Evolutionary conservation across 2,888 invertebrate genomes (phyloP), one percentile per base, ranked within the genome.

Genomic region (Drosophila melanosoma): DNA sequence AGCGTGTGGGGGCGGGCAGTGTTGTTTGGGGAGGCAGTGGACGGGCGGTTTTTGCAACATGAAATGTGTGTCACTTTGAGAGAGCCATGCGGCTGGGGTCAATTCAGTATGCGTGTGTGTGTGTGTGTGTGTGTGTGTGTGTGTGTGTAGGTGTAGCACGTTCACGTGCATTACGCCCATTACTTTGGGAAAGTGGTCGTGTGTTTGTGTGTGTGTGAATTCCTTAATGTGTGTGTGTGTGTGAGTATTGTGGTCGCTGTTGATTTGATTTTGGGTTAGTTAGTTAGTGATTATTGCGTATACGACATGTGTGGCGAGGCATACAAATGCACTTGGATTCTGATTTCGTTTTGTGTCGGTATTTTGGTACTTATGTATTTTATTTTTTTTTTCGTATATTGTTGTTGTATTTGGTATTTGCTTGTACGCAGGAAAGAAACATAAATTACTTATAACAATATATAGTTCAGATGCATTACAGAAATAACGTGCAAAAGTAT

Each of bases 401-500:
- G 26, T 51, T 40, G 48, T 69, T 33, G 45, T 67, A 20, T 40
- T 49, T 64, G 45, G 52, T 69, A 69, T 64, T 73, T 69, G 74
- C 66, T 88, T 87, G 82, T 87, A 83, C 72, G 82, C 89, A 81
- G 80, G 69, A 89, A 84, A 79, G 83, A 85, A 88, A 88, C 90
- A 87, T 84, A 88, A 89, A 82, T 85, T 83, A 84, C 87, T 83
- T 90, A 86, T 86, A 89, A 83, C 87, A 86, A 87, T 88, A 90
- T 86, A 89, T 85, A 87, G 84, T 87, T 85, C 82, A 90, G 83
- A 88, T 91, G 91, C 90, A 87, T 89, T 86, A 85, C 82, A 88
- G 81, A 85, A 88, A 83, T 86, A 91, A 89, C 90, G 91, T 90
- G 90, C 90, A 90, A 88, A 90, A 90, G 87, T 87, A 90, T 90